Conservation (phyloP, 2,113 vertebrate species). For the Corythaeola cristata region DNA sequence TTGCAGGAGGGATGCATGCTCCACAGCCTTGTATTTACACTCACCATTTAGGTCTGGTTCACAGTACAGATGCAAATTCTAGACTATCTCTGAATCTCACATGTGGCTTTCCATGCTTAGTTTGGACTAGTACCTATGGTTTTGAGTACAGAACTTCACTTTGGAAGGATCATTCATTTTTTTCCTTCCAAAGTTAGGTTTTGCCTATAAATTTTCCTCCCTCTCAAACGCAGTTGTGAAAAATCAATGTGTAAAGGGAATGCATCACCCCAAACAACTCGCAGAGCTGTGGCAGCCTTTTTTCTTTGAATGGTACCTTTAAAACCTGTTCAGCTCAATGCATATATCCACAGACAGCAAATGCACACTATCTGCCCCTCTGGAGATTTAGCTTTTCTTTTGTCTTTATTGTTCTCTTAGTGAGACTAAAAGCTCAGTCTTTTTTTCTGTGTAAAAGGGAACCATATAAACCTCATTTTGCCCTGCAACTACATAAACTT, state of each 20-base stretch:
- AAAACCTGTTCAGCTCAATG: neutral
- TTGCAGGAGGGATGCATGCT: neutral
- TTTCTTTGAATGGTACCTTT: neutral
- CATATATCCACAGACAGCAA: neutral
- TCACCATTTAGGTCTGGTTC: too few species aligned
- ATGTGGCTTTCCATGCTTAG: neutral
- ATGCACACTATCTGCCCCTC: neutral
- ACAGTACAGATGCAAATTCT: neutral
- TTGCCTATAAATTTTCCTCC: neutral
- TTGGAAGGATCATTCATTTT: neutral
- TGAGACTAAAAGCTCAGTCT: neutral
- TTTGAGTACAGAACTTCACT: neutral
- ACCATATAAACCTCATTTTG: neutral
- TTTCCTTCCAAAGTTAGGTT: neutral
- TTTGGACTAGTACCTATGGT: neutral
- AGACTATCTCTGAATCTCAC: neutral
- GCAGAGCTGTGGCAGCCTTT: neutral
- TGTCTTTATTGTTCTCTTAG: neutral
- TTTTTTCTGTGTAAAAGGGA: neutral
- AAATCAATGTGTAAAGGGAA: neutral
- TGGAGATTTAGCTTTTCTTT: neutral
- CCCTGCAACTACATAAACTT: neutral
- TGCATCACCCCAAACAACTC: neutral
- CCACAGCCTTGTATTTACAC: fast-evolving
- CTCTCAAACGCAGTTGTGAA: fast-evolving